These are phyloP conservation scores for Tipula helvola DNA, from an alignment of 2,888 invertebrate species.

Conservation along the genomic window DNA sequence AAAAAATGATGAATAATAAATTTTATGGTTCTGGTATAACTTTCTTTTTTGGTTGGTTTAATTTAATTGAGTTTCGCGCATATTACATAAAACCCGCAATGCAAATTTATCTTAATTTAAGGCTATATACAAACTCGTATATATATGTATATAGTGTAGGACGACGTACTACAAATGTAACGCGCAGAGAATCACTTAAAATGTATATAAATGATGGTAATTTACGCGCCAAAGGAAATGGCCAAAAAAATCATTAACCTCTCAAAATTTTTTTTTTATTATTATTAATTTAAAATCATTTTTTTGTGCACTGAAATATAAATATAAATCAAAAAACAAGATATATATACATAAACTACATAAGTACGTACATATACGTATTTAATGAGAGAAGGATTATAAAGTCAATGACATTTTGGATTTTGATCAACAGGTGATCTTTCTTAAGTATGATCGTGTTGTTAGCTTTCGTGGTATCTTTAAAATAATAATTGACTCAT, in stretches of 20 bases:
- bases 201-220: not conserved
- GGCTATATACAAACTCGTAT: not conserved
- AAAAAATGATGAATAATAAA: not conserved
- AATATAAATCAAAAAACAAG: not conserved
- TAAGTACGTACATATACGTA: not conserved
- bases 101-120: not conserved
- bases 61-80: not conserved
- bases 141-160: not conserved
- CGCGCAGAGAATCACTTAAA: not conserved
- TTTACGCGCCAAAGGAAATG: not conserved
- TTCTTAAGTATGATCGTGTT: not conserved
- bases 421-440: not conserved
- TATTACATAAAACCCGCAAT: not conserved
- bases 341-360: not conserved
- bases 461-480: not conserved
- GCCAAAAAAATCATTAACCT: not conserved
- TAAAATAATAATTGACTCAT: not conserved
- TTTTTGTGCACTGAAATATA: not conserved
- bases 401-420: not conserved
- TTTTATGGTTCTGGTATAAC: not conserved
- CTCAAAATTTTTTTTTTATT: not conserved
- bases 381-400: not conserved
- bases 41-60: not conserved
- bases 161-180: not conserved
- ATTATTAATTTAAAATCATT: not conserved